phyloP scores from a whole-genome alignment of 2,113 vertebrate genomes.

The Polyodon spathula region DNA sequence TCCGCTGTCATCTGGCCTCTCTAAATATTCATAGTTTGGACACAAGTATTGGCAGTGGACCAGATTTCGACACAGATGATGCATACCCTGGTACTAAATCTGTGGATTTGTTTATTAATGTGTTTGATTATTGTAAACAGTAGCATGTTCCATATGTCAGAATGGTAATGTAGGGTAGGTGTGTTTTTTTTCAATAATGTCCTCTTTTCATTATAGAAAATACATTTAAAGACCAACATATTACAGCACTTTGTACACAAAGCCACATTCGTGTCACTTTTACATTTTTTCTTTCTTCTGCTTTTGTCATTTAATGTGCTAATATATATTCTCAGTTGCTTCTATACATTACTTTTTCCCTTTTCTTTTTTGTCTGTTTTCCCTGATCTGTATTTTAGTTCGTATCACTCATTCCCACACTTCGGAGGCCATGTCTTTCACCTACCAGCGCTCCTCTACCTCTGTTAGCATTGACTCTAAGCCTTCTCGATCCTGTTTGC shows the following conservation, averaged over 20 bases:
- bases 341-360: constrained; percentile 23
- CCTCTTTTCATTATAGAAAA: too few species aligned
- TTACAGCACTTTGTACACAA: too few species aligned
- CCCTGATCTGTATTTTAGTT: constrained; percentile 58
- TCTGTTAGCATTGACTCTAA: constrained; percentile 84
- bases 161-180: too few species aligned
- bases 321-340: background rate
- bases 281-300: constrained; percentile 3
- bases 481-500: constrained; percentile 62
- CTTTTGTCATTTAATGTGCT: constrained; percentile 12
- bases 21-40: constrained; percentile 80
- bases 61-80: constrained; percentile 83
- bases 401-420: constrained; percentile 86
- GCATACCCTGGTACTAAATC: constrained; percentile 66
- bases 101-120: too few species aligned
- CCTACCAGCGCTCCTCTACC: constrained; percentile 86
- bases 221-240: too few species aligned
- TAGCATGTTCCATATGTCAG: too few species aligned
- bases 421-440: constrained; percentile 91
- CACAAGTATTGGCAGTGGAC: constrained; percentile 83
- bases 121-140: too few species aligned
- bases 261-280: background rate
- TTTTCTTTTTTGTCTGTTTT: constrained; percentile 26
- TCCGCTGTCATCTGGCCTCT: constrained; percentile 78
- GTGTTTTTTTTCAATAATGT: too few species aligned